A percentile compares a stretch with the other conserved stretches of the same genome.
phyloP scores from a whole-genome alignment of 2,888 invertebrate genomes.

The Metalampra italica region DNA sequence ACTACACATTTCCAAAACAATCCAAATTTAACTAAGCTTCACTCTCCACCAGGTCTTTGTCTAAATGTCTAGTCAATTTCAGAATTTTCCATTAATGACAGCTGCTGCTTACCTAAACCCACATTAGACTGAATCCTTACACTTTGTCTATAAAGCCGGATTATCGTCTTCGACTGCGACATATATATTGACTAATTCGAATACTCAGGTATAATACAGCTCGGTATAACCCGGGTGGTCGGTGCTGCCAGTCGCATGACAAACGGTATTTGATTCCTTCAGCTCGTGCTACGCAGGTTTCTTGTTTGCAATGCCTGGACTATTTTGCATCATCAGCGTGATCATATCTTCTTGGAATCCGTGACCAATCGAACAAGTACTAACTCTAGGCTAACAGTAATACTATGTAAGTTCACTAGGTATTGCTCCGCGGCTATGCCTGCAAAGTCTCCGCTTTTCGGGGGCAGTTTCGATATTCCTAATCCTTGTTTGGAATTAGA shows the following conservation, averaged over 20 bases:
- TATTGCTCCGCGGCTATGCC: too few species aligned
- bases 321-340: conserved; percentile 17
- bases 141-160: neutral
- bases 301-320: conserved; percentile 21
- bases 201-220: neutral
- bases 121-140: neutral
- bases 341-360: conserved; percentile 21
- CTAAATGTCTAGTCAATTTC: too few species aligned
- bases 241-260: neutral
- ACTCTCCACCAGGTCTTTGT: too few species aligned
- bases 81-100: neutral
- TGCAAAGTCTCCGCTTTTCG: too few species aligned
- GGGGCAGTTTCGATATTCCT: too few species aligned
- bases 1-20: too few species aligned
- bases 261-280: conserved; percentile 43
- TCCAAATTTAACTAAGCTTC: too few species aligned
- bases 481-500: too few species aligned
- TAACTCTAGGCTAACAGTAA: neutral
- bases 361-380: conserved; percentile 23
- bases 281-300: conserved; percentile 35
- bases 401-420: too few species aligned
- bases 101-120: neutral
- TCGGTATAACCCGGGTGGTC: neutral
- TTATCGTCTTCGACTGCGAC: neutral
- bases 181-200: neutral